phyloP scores from a whole-genome alignment of 2,888 invertebrate species.

The Sturmia bella region DNA sequence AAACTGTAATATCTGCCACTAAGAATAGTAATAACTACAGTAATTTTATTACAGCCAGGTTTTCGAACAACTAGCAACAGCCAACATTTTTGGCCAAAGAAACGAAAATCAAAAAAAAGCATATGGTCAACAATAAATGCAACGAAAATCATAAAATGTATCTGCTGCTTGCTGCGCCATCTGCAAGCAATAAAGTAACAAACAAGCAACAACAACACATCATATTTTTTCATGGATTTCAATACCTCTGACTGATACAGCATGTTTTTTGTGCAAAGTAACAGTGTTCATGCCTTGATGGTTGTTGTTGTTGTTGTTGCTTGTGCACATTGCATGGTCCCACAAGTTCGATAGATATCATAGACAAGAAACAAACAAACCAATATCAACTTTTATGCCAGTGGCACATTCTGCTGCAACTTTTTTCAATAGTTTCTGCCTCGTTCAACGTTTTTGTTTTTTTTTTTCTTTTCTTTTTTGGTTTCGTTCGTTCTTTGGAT shows the following conservation, averaged over 20 bases:
- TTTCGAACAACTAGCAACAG: background rate
- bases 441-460: background rate
- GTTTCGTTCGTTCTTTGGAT: background rate
- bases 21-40: constrained; percentile 41
- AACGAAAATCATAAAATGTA: constrained; percentile 55
- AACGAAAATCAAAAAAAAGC: constrained; percentile 8
- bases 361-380: constrained; percentile 57
- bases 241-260: constrained; percentile 22
- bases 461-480: no score
- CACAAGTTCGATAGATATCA: constrained; percentile 55
- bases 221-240: constrained; percentile 36
- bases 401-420: constrained; percentile 49
- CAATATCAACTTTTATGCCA: constrained; percentile 41
- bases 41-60: constrained; percentile 46
- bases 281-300: constrained; percentile 1
- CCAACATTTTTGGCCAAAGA: background rate
- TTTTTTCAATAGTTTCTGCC: background rate
- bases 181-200: constrained; percentile 63
- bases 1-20: background rate
- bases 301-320: constrained; percentile 14
- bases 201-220: constrained; percentile 37
- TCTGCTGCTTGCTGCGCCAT: constrained; percentile 62
- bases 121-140: constrained; percentile 55
- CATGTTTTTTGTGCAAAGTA: constrained; percentile 8
- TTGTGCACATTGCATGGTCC: constrained; percentile 9